A percentile compares a stretch with the other conserved stretches of the same genome.
Evolutionary conservation across 1,140 invertebrate genomes (phyloP).

Genomic region (Bombus haemorrhoidalis): DNA sequence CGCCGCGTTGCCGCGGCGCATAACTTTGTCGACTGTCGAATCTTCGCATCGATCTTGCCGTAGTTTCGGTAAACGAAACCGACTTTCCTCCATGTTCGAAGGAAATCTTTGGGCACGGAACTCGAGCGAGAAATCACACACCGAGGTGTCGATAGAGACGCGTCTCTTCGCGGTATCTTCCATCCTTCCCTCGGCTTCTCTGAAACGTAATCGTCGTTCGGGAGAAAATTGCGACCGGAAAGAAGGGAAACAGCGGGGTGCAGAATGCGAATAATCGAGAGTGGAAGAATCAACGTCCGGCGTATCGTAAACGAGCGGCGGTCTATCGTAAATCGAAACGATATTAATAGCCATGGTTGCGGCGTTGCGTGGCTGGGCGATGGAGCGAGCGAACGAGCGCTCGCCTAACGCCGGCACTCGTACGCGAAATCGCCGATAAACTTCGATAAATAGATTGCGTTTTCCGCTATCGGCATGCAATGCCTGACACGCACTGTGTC

Average conservation of each 20-base stretch:
- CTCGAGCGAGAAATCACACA: not conserved
- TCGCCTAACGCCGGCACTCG: conserved; percentile 1
- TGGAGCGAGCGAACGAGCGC: not conserved
- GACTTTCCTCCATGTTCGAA: not conserved
- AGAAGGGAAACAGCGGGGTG: not conserved
- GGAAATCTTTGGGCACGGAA: rapidly evolving
- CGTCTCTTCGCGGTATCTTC: no score
- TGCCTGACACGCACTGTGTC: conserved; percentile 80
- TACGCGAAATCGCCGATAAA: conserved; percentile 78
- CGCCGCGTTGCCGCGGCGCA: not conserved
- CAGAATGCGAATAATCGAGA: not conserved
- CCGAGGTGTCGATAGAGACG: no score
- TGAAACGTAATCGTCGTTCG: no score
- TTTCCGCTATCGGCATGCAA: conserved; percentile 81
- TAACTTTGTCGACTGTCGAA: not conserved
- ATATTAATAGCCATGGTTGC: not conserved
- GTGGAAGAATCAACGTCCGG: not conserved
- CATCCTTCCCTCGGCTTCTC: rapidly evolving
- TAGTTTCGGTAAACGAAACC: rapidly evolving
- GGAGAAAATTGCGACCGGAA: not conserved
- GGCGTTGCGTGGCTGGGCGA: conserved; percentile 1
- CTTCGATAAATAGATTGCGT: conserved; percentile 81
- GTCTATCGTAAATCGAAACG: conserved; percentile 1
- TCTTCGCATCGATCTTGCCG: no score
- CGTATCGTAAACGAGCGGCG: not conserved